phyloP scores from a whole-genome alignment of 2,888 invertebrate genomes.

The Phorcus lineatus region DNA sequence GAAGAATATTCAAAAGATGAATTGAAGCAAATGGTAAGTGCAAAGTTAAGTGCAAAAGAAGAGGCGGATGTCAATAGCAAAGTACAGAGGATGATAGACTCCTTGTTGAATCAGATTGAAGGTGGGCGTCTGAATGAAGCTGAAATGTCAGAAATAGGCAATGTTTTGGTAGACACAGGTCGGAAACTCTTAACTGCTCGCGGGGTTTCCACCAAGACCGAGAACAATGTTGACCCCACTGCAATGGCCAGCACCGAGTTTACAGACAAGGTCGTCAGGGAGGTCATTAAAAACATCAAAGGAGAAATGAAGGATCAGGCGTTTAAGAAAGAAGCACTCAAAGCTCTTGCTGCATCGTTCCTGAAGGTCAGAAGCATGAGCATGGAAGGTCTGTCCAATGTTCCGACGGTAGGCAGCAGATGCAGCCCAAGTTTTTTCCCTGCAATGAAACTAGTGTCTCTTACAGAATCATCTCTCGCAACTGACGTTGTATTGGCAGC shows the following conservation, averaged over 20 bases:
- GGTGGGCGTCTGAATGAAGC: not conserved
- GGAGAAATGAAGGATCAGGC: not conserved
- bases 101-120: not conserved
- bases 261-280: not conserved
- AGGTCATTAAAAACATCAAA: not conserved
- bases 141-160: not conserved
- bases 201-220: not conserved
- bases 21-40: slow-evolving; percentile 5
- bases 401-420: not conserved
- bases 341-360: slow-evolving; percentile 4
- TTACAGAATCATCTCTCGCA: slow-evolving; percentile 5
- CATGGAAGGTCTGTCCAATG: not conserved
- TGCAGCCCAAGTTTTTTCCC: not conserved
- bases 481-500: not conserved
- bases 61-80: not conserved
- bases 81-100: not conserved
- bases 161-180: not conserved
- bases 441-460: not conserved
- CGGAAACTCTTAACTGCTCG: not conserved
- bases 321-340: slow-evolving; percentile 17
- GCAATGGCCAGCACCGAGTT: not conserved
- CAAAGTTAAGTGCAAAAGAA: no score
- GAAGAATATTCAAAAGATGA: slow-evolving; percentile 5
- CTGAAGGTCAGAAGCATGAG: not conserved
- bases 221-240: not conserved